Evolutionary conservation across 2,797 vertebrate genomes (phyloP).

Genomic region (Moxostoma hubbsi): DNA sequence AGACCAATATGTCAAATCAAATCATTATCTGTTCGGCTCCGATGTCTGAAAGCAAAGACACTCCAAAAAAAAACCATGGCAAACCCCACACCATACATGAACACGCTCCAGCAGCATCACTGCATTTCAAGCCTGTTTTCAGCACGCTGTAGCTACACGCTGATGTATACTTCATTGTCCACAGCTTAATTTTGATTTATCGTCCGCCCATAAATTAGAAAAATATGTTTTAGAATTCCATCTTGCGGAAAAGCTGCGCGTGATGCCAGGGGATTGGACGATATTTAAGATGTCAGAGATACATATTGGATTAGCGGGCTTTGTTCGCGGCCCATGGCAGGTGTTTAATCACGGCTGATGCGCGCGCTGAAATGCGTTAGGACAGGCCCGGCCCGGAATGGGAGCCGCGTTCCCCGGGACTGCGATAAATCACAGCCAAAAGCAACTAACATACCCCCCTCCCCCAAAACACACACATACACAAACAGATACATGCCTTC

Average conservation of each 20-base stretch:
- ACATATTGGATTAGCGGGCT: constrained; percentile 98
- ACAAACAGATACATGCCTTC: not conserved
- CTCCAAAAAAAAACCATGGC: not conserved
- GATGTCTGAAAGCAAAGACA: not conserved
- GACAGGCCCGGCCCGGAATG: constrained; percentile 90
- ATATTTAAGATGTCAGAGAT: constrained; percentile 98
- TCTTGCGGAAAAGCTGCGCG: constrained; percentile 92
- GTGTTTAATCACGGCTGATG: constrained; percentile 99
- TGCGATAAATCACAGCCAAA: constrained; percentile 63
- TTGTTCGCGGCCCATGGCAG: constrained; percentile 99
- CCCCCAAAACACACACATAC: not conserved
- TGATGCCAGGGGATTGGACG: constrained; percentile 98
- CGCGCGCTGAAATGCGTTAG: constrained; percentile 99
- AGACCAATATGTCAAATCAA: no score
- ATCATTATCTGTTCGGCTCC: not conserved
- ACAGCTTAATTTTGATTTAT: constrained; percentile 99
- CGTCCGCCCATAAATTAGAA: constrained; percentile 99
- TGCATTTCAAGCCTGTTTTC: constrained; percentile 90
- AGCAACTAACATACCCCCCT: constrained; percentile 47
- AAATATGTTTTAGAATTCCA: constrained; percentile 99
- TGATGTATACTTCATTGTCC: constrained; percentile 99
- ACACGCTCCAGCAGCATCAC: constrained; percentile 6
- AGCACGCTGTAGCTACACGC: constrained; percentile 74
- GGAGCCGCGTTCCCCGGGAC: constrained; percentile 58
- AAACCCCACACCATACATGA: constrained; percentile 7